Percentiles rank a stretch among this genome's conserved stretches.
These are phyloP conservation scores for Peromyscus attwateri DNA, from an alignment of 2,797 vertebrate species.

Conservation along the genomic window DNA sequence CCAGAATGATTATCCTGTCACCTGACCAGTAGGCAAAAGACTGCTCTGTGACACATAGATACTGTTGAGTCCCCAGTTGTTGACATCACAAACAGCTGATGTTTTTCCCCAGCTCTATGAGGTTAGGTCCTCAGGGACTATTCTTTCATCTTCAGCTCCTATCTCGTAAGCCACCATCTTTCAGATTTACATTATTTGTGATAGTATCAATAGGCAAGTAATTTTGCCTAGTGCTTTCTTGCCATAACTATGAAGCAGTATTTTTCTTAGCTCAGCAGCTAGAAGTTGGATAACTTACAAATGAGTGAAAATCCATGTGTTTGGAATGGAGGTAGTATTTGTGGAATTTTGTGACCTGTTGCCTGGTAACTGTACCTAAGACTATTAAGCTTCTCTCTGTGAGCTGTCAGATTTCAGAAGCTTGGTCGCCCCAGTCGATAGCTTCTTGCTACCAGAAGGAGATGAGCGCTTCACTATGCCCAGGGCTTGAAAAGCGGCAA, in stretches of 20 bases:
- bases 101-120: background rate
- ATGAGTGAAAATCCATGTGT: constrained; percentile 57
- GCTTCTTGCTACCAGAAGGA: constrained; percentile 56
- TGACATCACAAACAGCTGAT: constrained; percentile 53
- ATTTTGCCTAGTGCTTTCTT: constrained; percentile 61
- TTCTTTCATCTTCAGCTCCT: background rate
- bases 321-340: background rate
- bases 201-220: background rate
- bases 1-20: too few relatives aligned
- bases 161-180: background rate
- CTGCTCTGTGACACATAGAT: background rate
- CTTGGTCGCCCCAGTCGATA: background rate
- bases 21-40: background rate
- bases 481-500: constrained; percentile 52
- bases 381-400: constrained; percentile 71
- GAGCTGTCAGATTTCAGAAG: constrained; percentile 61
- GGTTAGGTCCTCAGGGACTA: background rate
- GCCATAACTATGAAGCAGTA: background rate
- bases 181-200: background rate
- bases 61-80: constrained; percentile 1
- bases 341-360: constrained; percentile 81
- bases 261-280: constrained; percentile 56
- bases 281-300: constrained; percentile 61
- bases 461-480: constrained; percentile 62
- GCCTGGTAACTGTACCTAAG: constrained; percentile 87